These are phyloP conservation scores for Ophion slaviceki DNA, from an alignment of 2,888 invertebrate species.

Conservation along the genomic window DNA sequence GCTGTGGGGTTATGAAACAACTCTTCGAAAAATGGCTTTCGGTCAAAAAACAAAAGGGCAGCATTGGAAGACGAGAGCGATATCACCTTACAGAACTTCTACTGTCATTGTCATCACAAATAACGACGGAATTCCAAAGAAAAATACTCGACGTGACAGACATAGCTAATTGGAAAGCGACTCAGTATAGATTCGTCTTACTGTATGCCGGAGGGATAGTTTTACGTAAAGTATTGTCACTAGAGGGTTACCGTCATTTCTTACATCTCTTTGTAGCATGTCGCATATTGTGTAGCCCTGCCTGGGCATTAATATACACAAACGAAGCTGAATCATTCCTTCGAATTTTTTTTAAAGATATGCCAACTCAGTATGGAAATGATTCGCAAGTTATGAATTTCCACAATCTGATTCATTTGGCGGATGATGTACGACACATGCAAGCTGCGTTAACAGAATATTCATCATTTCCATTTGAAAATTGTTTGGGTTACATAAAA, in stretches of 20 bases:
- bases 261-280: slow-evolving; percentile 50
- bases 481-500: slow-evolving; percentile 49
- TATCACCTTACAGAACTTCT: slow-evolving; percentile 36
- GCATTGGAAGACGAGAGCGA: slow-evolving; percentile 25
- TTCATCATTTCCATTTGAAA: slow-evolving; percentile 64
- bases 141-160: slow-evolving; percentile 46
- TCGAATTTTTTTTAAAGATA: slow-evolving; percentile 46
- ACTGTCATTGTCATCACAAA: slow-evolving; percentile 6
- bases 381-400: slow-evolving; percentile 58
- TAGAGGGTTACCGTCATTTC: slow-evolving; percentile 54
- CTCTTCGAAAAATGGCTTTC: slow-evolving; percentile 55
- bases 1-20: slow-evolving; percentile 41
- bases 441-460: slow-evolving; percentile 51
- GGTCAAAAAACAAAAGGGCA: slow-evolving; percentile 32
- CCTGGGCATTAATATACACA: slow-evolving; percentile 24
- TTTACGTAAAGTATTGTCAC: slow-evolving; percentile 23
- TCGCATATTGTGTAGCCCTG: slow-evolving; percentile 53
- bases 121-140: slow-evolving; percentile 51
- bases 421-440: slow-evolving; percentile 50
- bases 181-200: slow-evolving; percentile 38
- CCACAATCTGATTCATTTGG: slow-evolving; percentile 61
- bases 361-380: slow-evolving; percentile 55
- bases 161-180: slow-evolving; percentile 38
- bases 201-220: slow-evolving; percentile 44
- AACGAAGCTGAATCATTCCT: slow-evolving; percentile 43